These are phyloP conservation scores for Nematolebias whitei DNA, from an alignment of 2,113 vertebrate genomes.

Conservation along the genomic window DNA sequence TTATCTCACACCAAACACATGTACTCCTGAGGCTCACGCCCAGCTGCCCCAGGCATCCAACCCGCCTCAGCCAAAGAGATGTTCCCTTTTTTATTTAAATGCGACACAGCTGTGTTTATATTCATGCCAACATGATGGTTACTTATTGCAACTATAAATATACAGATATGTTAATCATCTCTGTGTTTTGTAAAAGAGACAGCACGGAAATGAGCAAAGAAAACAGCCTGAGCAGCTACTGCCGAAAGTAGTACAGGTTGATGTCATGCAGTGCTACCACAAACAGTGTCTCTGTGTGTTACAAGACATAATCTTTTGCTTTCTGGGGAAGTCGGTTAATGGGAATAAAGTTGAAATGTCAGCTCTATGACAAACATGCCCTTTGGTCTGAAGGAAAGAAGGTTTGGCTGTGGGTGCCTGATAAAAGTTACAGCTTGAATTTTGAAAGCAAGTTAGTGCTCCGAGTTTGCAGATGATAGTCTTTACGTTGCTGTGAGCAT, in stretches of 20 bases:
- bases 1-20: conserved; percentile 76
- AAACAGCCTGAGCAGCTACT: conserved; percentile 18
- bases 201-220: conserved; percentile 26
- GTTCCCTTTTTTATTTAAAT: conserved; percentile 23
- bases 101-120: conserved; percentile 31
- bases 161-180: background rate
- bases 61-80: conserved; percentile 26
- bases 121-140: conserved; percentile 9
- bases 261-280: conserved; percentile 26
- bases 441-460: conserved; percentile 42
- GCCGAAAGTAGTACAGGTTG: conserved; percentile 53
- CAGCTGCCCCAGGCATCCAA: conserved; percentile 45
- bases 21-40: conserved; percentile 59
- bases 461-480: conserved; percentile 52
- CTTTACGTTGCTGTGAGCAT: conserved; percentile 18
- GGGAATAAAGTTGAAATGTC: conserved; percentile 68
- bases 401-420: conserved; percentile 46
- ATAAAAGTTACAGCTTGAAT: conserved; percentile 60
- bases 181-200: conserved; percentile 8
- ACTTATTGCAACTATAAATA: conserved; percentile 16
- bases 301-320: conserved; percentile 67
- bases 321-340: conserved; percentile 55
- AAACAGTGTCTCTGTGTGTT: conserved; percentile 49
- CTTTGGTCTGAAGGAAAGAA: conserved; percentile 56
- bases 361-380: conserved; percentile 62